phyloP scores from a whole-genome alignment of 53 echinoderm and acorn worm species.

The Crossaster papposus region DNA sequence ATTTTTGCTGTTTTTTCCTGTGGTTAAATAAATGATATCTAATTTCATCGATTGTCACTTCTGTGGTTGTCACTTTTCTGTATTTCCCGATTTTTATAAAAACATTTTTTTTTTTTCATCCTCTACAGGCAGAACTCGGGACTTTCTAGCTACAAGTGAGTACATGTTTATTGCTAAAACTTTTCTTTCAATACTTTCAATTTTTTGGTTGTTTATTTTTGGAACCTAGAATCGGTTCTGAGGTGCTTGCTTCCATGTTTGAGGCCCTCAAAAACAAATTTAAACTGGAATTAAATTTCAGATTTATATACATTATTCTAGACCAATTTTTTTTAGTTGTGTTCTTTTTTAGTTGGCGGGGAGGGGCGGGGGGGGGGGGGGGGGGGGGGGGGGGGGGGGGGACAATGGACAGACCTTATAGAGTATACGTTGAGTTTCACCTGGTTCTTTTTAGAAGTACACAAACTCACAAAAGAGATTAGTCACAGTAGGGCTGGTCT shows the following conservation, averaged over 20 bases:
- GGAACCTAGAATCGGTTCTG: background rate
- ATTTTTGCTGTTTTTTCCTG: background rate
- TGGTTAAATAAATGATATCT: background rate
- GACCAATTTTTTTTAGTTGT: too few species aligned
- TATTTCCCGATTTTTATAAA: background rate
- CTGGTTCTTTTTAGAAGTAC: too few species aligned
- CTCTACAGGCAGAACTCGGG: conserved; percentile 55
- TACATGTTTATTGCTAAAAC: background rate
- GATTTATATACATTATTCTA: too few species aligned
- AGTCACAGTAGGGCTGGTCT: too few species aligned
- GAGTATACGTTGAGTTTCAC: too few species aligned
- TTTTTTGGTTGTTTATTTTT: background rate
- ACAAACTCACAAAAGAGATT: too few species aligned
- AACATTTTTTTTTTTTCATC: background rate
- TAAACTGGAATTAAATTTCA: too few species aligned
- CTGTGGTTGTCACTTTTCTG: background rate
- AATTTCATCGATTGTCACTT: background rate
- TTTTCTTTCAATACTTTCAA: background rate
- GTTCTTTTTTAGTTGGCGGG: too few species aligned
- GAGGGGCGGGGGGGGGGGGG: too few species aligned
- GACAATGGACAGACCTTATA: too few species aligned
- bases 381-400: too few species aligned
- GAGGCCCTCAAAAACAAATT: background rate
- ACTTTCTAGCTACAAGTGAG: conserved; percentile 48
- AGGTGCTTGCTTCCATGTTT: too few species aligned